These are phyloP conservation scores for Ondatra zibethicus DNA, from an alignment of 2,113 vertebrate genomes.

Conservation along the genomic window DNA sequence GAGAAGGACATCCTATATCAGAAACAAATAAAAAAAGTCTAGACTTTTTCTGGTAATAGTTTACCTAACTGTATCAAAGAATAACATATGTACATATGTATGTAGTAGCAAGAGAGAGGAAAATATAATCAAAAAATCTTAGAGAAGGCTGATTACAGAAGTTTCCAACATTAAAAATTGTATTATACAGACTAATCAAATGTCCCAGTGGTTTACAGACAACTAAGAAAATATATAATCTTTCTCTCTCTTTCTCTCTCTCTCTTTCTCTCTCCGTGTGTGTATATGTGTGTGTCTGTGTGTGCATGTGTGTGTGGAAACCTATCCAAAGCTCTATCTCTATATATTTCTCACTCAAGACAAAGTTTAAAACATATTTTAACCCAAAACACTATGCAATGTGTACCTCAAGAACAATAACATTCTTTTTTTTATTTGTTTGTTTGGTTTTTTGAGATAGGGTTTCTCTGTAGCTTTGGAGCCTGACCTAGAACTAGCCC, in stretches of 20 bases:
- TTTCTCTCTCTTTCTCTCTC: no score
- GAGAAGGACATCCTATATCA: no score
- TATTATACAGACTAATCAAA: not conserved
- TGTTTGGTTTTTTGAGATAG: no score
- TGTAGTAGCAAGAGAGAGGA: not conserved
- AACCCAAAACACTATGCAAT: not conserved
- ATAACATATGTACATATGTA: not conserved
- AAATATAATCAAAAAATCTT: not conserved
- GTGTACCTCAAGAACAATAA: not conserved
- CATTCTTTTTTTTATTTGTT: not conserved
- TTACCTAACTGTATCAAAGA: not conserved
- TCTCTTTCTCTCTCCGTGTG: no score
- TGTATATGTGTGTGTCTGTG: no score
- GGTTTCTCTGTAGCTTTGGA: no score
- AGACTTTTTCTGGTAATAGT: not conserved
- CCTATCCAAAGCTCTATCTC: not conserved
- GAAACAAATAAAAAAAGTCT: not conserved
- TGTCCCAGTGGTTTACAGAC: not conserved
- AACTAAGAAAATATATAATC: no score
- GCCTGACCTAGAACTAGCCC: no score
- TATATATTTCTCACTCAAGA: not conserved
- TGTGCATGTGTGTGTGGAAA: not conserved
- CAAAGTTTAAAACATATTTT: not conserved
- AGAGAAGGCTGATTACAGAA: not conserved
- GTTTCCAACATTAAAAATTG: not conserved